phyloP scores from a whole-genome alignment of 2,888 invertebrate genomes.

The Glomeris marginata region DNA sequence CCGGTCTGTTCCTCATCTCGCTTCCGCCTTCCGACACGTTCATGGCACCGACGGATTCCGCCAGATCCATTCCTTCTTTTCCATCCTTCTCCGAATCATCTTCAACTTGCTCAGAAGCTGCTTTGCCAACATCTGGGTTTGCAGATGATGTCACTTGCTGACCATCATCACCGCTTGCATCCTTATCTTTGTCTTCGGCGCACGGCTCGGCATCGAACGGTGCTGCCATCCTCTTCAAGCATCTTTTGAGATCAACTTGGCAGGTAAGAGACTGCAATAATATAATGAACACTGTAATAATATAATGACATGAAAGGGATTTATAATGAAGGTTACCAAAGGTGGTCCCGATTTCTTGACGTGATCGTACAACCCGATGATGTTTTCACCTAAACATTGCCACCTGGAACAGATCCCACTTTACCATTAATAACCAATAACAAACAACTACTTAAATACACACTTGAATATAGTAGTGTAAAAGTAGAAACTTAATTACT shows the following conservation, averaged over 20 bases:
- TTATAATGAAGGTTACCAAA: constrained; percentile 22
- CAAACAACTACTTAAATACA: no score
- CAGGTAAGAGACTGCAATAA: constrained; percentile 24
- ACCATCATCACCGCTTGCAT: background rate
- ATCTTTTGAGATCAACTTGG: constrained; percentile 21
- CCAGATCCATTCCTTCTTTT: background rate
- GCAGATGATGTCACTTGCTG: background rate
- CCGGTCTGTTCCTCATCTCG: background rate
- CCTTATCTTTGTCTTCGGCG: constrained; percentile 3
- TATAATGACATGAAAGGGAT: no score
- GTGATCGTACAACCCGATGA: constrained; percentile 26
- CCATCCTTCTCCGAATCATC: background rate
- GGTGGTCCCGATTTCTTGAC: constrained; percentile 21
- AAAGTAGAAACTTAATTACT: constrained; percentile 12
- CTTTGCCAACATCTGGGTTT: background rate
- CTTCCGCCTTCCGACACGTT: background rate
- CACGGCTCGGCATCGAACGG: background rate
- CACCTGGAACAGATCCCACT: constrained; percentile 26
- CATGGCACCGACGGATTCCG: background rate
- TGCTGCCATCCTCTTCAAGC: constrained; percentile 11
- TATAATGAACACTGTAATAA: background rate
- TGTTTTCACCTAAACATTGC: constrained; percentile 27
- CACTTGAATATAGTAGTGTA: no score
- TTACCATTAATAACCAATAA: no score
- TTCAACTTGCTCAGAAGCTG: background rate